phyloP scores from a whole-genome alignment of 2,113 vertebrate species.

The Campylomormyrus tamandua region DNA sequence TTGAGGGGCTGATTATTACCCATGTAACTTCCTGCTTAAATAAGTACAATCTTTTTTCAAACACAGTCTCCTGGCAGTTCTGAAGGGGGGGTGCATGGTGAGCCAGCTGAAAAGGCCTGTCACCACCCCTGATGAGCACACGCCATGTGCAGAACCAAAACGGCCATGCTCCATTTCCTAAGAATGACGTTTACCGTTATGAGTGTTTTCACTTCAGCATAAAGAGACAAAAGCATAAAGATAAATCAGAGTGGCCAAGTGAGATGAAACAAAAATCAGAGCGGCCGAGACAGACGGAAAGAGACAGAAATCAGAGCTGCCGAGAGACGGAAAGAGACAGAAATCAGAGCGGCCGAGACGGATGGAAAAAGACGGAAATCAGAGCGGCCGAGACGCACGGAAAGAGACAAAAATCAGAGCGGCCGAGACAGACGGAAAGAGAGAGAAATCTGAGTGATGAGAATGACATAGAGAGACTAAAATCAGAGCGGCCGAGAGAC shows the following conservation, averaged over 20 bases:
- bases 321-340: background rate
- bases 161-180: background rate
- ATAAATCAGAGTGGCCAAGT: background rate
- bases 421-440: background rate
- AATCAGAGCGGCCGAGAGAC: background rate
- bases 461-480: background rate
- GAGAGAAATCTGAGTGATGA: background rate
- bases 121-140: background rate
- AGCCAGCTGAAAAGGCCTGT: background rate
- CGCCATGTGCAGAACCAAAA: background rate
- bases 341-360: background rate
- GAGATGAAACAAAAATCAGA: background rate
- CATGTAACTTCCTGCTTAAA: background rate
- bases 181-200: background rate
- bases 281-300: background rate
- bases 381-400: background rate
- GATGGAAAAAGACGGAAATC: background rate
- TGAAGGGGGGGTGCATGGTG: background rate
- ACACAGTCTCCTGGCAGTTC: background rate
- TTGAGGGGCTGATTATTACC: background rate
- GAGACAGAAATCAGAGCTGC: background rate
- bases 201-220: background rate
- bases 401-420: background rate
- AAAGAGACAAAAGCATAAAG: background rate
- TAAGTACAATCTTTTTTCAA: background rate